Evolutionary conservation across 2,797 vertebrate genomes (phyloP).

Genomic region (Alfaro cultratus): DNA sequence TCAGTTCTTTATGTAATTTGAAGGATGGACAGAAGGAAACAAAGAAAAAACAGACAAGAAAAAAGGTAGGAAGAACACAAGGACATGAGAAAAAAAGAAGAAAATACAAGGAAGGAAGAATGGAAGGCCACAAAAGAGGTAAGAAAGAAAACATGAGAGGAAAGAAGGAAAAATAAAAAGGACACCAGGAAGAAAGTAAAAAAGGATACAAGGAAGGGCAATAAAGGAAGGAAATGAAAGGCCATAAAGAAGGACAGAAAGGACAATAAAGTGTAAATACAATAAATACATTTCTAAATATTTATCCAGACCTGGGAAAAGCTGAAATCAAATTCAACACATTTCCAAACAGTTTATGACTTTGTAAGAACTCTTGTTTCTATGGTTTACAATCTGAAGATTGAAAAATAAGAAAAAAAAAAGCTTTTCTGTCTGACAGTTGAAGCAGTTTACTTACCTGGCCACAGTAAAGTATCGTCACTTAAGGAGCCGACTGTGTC

Average conservation of each 20-base stretch:
- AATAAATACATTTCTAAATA: background rate
- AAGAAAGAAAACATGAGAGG: background rate
- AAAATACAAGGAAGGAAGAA: background rate
- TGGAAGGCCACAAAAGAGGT: background rate
- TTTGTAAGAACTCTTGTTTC: background rate
- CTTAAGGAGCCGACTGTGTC: slow-evolving; percentile 87
- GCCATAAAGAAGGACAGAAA: background rate
- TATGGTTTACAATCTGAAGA: background rate
- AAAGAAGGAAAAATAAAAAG: background rate
- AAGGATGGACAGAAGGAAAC: background rate
- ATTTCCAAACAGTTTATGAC: background rate
- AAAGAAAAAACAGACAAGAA: background rate
- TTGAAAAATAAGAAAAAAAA: background rate
- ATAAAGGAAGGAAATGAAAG: background rate
- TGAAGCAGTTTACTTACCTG: slow-evolving; percentile 80
- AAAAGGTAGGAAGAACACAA: background rate
- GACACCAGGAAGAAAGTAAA: background rate
- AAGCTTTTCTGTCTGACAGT: background rate
- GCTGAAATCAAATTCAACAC: background rate
- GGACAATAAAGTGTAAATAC: background rate
- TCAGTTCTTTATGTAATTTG: background rate
- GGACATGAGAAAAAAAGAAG: background rate
- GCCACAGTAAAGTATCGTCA: slow-evolving; percentile 92
- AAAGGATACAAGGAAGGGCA: background rate
- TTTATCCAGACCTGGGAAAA: background rate